Conservation (phyloP, 2,113 vertebrate species). For the Pavo muticus region DNA sequence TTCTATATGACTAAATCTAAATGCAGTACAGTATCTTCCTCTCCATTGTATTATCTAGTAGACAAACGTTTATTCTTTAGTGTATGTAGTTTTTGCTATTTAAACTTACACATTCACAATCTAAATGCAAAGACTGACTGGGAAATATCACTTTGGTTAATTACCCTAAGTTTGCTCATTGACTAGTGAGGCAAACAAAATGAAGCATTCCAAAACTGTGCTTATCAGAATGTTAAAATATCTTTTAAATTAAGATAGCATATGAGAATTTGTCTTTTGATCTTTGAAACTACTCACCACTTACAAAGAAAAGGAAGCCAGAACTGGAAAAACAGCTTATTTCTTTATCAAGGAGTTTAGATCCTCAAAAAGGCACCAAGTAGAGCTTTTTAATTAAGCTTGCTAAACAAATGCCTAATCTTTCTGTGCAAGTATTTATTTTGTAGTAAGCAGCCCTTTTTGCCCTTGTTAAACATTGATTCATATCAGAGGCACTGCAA, state of each 20-base stretch:
- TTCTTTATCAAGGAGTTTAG: constrained; percentile 40
- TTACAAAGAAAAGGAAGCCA: not conserved
- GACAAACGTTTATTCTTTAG: not conserved
- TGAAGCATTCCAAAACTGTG: not conserved
- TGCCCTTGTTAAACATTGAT: constrained; percentile 55
- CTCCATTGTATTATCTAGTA: not conserved
- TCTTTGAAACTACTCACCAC: not conserved
- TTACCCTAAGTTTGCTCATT: not conserved
- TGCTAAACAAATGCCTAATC: constrained; percentile 53
- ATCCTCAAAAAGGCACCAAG: constrained; percentile 34
- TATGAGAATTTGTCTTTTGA: constrained; percentile 39
- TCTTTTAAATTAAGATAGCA: constrained; percentile 31
- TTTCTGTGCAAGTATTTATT: constrained; percentile 47
- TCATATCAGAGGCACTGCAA: constrained; percentile 5
- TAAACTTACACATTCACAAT: not conserved
- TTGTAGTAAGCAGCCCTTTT: not conserved
- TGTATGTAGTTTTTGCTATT: not conserved
- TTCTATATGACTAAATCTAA: not conserved
- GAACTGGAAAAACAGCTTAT: constrained; percentile 29
- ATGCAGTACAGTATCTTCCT: not conserved
- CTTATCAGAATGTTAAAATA: constrained; percentile 11
- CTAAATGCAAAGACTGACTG: not conserved
- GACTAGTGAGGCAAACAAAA: not conserved
- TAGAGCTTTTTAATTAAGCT: constrained; percentile 62
- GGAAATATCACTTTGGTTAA: not conserved